Base-by-base conservation (phyloP, 2,888 invertebrate genomes). In the Sialis fuliginosa region DNA sequence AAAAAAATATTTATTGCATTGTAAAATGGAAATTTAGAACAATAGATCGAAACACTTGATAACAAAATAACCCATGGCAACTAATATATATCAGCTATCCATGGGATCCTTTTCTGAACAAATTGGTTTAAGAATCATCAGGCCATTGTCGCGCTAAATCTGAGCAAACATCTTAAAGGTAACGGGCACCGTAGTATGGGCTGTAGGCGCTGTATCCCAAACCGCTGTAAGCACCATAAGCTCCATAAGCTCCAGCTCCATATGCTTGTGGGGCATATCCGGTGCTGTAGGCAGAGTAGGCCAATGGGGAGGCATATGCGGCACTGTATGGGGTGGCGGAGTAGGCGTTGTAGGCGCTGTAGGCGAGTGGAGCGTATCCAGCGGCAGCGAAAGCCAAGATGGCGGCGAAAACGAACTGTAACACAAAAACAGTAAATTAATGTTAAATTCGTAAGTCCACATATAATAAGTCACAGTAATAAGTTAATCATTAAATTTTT, bases 331-430 rank as follows among this genome's bases (percentile, higher is more conserved):
- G 13, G 39, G 39, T n/a, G 6, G 39, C 13, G 9, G 45, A 12
- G 33, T 48, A 50, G 37, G 48, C 49, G 30, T 45, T 39, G 2
- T 50, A 42, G 9, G 50, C 35, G 47, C 51, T 52, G 41, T 49
- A 49, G 45, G 48, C 48, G 32, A 33, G 39, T 10, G 34, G 40
- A 30, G 49, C 44, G 33, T 48, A 48, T 40, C 44, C 42, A 22
- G 51, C 50, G 33, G 45, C 45, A 41, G 50, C 49, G 35, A 49
- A 33, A 33, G 49, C 50, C 33, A 43, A 39, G 31, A 51, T 8
- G 33, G 48, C 48, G 8, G 46, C 46, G 34, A 50, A 31, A 34
- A 50, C 48, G 41, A 50, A 33, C 50, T 50, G 41, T 33, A 45
- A 42, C 45, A 33, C 31, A 43, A 42, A 39, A 22, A 22, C 22